A percentile compares a stretch with the other conserved stretches of the same genome.
phyloP scores from a whole-genome alignment of 1,140 invertebrate genomes.

The Neodiprion fabricii region DNA sequence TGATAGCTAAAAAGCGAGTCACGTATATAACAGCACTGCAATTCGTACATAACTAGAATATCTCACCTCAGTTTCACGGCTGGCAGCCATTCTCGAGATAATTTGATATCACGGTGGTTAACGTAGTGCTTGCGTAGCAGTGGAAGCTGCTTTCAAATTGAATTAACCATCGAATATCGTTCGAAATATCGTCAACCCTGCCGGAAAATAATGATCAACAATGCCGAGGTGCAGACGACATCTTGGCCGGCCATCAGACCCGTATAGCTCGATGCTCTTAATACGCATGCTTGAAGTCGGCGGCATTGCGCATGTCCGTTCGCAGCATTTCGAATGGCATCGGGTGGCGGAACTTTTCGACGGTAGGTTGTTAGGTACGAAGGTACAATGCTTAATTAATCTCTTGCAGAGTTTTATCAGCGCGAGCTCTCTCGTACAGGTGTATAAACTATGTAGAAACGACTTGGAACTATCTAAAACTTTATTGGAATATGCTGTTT shows the following conservation, averaged over 20 bases:
- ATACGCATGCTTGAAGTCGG: not conserved
- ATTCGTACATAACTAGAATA: not conserved
- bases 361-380: not conserved
- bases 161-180: not conserved
- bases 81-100: slow-evolving; percentile 38
- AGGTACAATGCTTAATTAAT: too few relatives aligned
- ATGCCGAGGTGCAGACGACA: slow-evolving; percentile 35
- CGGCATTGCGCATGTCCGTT: not conserved
- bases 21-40: not conserved
- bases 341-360: not conserved
- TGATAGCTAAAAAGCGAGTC: not conserved
- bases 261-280: not conserved
- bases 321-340: not conserved
- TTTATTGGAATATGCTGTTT: too few relatives aligned
- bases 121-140: not conserved
- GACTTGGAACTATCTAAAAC: too few relatives aligned
- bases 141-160: not conserved
- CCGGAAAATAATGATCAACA: slow-evolving; percentile 15
- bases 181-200: not conserved
- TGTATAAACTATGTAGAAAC: too few relatives aligned
- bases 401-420: too few relatives aligned
- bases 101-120: not conserved
- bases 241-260: slow-evolving; percentile 37
- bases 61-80: slow-evolving; percentile 37
- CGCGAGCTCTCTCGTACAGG: too few relatives aligned